Evolutionary conservation across 2,888 invertebrate genomes (phyloP).

Genomic region (Iphiclides podalirius): DNA sequence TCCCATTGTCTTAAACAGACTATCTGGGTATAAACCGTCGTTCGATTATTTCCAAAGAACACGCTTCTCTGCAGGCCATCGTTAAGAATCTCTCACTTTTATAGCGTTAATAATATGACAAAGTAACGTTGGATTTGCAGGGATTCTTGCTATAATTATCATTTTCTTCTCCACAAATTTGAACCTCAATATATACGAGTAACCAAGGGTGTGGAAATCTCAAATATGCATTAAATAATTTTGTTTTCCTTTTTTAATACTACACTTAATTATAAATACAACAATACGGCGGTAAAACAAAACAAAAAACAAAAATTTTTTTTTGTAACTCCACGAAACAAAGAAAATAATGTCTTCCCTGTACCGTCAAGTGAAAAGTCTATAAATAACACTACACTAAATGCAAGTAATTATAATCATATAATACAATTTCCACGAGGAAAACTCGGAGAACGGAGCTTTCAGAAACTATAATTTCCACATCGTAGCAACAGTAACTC

Average conservation of each 20-base stretch:
- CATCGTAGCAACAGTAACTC: constrained; percentile 31
- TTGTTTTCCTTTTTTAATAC: too few relatives aligned
- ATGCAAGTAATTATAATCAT: constrained; percentile 13
- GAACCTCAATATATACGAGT: too few relatives aligned
- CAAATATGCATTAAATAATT: too few relatives aligned
- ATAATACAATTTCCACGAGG: constrained; percentile 20
- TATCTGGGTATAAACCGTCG: constrained; percentile 60
- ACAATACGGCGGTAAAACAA: not conserved
- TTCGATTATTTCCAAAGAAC: constrained; percentile 58
- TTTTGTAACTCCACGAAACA: not conserved
- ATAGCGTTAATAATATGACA: constrained; percentile 58
- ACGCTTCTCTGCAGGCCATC: constrained; percentile 28
- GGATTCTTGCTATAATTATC: constrained; percentile 44
- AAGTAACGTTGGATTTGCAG: constrained; percentile 33
- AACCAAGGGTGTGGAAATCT: too few relatives aligned
- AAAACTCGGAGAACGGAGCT: constrained; percentile 17
- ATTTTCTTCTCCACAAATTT: too few relatives aligned
- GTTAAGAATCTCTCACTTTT: constrained; percentile 38
- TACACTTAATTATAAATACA: not conserved
- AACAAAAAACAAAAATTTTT: not conserved
- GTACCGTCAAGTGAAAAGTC: not conserved
- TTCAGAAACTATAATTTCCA: constrained; percentile 31
- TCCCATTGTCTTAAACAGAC: constrained; percentile 68
- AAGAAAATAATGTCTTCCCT: not conserved
- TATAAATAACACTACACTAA: constrained; percentile 15